Evolutionary conservation across 2,113 vertebrate genomes (phyloP).

Genomic region (Ictalurus punctatus): DNA sequence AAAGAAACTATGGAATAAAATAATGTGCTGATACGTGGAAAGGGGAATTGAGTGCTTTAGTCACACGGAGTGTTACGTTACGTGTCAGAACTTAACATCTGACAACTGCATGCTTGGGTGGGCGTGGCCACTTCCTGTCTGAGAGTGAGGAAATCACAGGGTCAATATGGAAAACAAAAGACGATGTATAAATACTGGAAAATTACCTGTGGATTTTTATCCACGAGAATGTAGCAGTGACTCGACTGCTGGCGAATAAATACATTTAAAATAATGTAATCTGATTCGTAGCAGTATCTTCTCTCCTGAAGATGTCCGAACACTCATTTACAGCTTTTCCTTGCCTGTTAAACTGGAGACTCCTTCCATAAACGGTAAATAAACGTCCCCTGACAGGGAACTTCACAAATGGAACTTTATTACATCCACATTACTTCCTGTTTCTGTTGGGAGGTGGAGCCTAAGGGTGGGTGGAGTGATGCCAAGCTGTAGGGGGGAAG

Average conservation of each 20-base stretch:
- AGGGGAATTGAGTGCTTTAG: not conserved
- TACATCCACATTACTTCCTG: not conserved
- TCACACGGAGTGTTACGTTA: not conserved
- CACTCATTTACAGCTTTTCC: not conserved
- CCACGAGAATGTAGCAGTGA: not conserved
- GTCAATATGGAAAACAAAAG: not conserved
- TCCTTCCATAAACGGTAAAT: not conserved
- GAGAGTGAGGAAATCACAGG: not conserved
- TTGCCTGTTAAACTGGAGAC: not conserved
- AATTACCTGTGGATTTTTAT: not conserved
- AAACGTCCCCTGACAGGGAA: not conserved
- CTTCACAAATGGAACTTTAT: not conserved
- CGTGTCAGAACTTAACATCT: not conserved
- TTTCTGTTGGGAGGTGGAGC: not conserved
- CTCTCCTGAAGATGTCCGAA: not conserved
- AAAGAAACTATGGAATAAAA: not conserved
- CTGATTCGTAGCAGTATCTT: not conserved
- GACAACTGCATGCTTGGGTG: not conserved
- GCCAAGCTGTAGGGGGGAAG: not conserved
- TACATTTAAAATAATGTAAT: not conserved
- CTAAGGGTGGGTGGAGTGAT: not conserved
- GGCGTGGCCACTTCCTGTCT: conserved; percentile 8
- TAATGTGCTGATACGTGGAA: not conserved
- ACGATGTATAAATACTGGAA: not conserved
- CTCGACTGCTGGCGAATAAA: not conserved